Conservation (phyloP, 2,113 vertebrate genomes). For the Aspiorhynchus laticeps region DNA sequence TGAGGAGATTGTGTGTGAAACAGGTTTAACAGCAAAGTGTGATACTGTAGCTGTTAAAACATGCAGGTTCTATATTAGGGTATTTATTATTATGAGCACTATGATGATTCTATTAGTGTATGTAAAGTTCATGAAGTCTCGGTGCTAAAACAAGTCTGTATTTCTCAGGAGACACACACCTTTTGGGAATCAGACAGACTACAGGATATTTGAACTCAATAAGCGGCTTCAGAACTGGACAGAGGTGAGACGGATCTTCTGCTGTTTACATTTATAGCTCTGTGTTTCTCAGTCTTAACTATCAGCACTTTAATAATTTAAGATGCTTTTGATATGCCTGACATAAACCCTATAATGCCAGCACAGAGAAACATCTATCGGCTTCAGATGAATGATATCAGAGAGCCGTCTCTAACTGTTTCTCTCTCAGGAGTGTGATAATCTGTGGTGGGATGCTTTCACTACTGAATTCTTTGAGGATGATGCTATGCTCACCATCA, state of each 20-base stretch:
- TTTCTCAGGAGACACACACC: slow-evolving; percentile 92
- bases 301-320: background rate
- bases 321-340: background rate
- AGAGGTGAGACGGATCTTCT: slow-evolving; percentile 79
- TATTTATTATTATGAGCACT: background rate
- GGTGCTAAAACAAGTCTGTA: background rate
- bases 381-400: background rate
- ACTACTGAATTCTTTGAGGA: slow-evolving; percentile 99
- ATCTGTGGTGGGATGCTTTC: slow-evolving; percentile 99
- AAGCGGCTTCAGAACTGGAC: slow-evolving; percentile 99
- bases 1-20: too few relatives aligned
- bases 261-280: background rate
- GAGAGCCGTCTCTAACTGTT: background rate
- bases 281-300: slow-evolving; percentile 19
- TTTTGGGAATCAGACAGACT: slow-evolving; percentile 98
- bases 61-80: background rate
- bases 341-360: background rate
- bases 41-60: background rate
- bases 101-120: background rate
- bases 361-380: background rate
- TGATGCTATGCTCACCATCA: slow-evolving; percentile 98
- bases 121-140: background rate
- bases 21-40: background rate
- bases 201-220: slow-evolving; percentile 99
- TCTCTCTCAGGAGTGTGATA: slow-evolving; percentile 91